These are phyloP conservation scores for Deroplatys truncata DNA, from an alignment of 2,888 invertebrate genomes.

Conservation along the genomic window DNA sequence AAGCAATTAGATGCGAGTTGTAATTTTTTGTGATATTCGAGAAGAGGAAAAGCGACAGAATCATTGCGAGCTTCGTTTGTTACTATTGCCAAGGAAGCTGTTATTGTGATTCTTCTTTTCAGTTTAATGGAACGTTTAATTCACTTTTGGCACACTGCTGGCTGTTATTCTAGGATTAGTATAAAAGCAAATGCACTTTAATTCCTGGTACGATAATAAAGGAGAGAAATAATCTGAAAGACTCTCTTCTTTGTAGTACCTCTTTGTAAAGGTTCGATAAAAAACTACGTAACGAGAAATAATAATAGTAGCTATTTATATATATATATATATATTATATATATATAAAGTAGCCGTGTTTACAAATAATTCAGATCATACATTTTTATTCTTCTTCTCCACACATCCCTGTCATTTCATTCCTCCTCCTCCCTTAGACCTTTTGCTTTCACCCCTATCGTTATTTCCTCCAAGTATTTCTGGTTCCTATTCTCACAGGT, in stretches of 20 bases:
- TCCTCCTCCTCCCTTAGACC: no score
- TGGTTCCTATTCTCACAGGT: no score
- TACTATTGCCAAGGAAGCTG: not conserved
- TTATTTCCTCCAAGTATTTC: no score
- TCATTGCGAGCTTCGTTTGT: not conserved
- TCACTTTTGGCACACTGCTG: not conserved
- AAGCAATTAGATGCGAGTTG: not conserved
- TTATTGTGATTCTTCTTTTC: not conserved
- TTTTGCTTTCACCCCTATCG: no score
- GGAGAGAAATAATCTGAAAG: not conserved
- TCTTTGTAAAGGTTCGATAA: not conserved
- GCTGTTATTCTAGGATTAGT: not conserved
- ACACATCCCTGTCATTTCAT: no score
- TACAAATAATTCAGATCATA: no score
- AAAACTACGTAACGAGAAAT: not conserved
- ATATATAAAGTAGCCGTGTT: no score
- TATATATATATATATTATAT: no score
- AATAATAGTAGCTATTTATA: no score
- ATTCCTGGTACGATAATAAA: not conserved
- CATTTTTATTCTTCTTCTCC: no score
- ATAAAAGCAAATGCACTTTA: not conserved
- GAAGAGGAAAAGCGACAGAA: not conserved
- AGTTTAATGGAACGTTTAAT: not conserved
- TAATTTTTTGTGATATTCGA: not conserved
- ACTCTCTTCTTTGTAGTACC: not conserved